Conservation (phyloP, 2,797 vertebrate species). For the Squalus acanthias region DNA sequence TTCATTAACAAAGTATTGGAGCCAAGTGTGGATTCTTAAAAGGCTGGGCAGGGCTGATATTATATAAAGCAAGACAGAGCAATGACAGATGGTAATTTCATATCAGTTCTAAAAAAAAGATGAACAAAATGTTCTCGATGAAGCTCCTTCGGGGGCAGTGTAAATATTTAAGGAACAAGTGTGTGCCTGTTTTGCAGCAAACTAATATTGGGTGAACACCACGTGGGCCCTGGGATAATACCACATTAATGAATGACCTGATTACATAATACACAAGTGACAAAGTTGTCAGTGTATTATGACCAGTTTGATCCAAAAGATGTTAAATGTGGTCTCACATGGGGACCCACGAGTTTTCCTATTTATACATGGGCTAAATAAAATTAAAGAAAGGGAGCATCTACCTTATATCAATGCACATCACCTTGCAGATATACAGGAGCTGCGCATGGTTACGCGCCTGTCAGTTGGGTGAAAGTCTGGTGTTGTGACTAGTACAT, state of each 20-base stretch:
- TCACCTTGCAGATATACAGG: neutral
- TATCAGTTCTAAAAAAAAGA: slow-evolving; percentile 35
- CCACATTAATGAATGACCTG: neutral
- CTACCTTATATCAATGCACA: neutral
- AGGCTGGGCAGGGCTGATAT: neutral
- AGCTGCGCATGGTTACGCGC: neutral
- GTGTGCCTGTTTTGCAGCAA: neutral
- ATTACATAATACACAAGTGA: neutral
- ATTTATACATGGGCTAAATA: neutral
- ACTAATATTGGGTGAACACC: neutral
- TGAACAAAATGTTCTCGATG: slow-evolving; percentile 34
- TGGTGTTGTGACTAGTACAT: neutral
- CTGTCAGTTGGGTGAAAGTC: neutral
- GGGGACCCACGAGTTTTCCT: neutral
- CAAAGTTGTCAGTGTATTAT: slow-evolving; percentile 4
- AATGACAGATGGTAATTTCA: slow-evolving; percentile 31
- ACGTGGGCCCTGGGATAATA: neutral
- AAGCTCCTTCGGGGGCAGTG: neutral
- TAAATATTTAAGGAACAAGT: slow-evolving; percentile 24
- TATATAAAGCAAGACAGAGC: slow-evolving; percentile 27
- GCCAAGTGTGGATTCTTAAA: slow-evolving; percentile 29
- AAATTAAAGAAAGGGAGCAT: neutral
- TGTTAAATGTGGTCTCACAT: neutral
- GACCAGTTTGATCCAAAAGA: neutral
- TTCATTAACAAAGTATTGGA: neutral